These are phyloP conservation scores for Brachirus orientalis DNA, from an alignment of 2,113 vertebrate genomes.

Conservation along the genomic window DNA sequence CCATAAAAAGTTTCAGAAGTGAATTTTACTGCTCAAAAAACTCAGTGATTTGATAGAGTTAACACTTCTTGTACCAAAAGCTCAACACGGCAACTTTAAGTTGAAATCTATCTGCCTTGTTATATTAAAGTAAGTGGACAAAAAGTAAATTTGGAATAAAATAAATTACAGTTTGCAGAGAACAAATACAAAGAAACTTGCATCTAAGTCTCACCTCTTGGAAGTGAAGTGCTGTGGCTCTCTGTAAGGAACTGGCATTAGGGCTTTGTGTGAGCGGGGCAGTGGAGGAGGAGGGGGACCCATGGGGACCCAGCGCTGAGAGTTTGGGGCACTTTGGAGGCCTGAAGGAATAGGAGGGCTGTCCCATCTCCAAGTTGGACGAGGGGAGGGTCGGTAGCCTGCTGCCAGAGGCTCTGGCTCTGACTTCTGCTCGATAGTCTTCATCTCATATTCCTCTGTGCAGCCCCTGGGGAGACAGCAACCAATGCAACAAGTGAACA, in stretches of 20 bases:
- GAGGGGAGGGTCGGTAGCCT: constrained; percentile 84
- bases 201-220: constrained; percentile 82
- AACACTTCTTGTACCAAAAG: no score
- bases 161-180: no score
- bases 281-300: constrained; percentile 74
- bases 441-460: constrained; percentile 90
- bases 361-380: constrained; percentile 89
- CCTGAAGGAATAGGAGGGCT: constrained; percentile 79
- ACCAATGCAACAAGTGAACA: background rate
- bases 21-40: no score
- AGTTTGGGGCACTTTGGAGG: constrained; percentile 77
- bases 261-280: constrained; percentile 80
- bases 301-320: constrained; percentile 82
- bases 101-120: no score
- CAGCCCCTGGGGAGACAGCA: constrained; percentile 84
- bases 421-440: constrained; percentile 83
- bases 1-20: no score
- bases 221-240: constrained; percentile 84
- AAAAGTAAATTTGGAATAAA: no score
- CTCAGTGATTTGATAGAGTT: no score
- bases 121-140: no score
- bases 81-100: no score
- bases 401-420: constrained; percentile 83
- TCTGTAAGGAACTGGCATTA: constrained; percentile 83
- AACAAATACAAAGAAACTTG: background rate